Conservation (phyloP, 2,797 vertebrate species). For the Falco concolor region DNA sequence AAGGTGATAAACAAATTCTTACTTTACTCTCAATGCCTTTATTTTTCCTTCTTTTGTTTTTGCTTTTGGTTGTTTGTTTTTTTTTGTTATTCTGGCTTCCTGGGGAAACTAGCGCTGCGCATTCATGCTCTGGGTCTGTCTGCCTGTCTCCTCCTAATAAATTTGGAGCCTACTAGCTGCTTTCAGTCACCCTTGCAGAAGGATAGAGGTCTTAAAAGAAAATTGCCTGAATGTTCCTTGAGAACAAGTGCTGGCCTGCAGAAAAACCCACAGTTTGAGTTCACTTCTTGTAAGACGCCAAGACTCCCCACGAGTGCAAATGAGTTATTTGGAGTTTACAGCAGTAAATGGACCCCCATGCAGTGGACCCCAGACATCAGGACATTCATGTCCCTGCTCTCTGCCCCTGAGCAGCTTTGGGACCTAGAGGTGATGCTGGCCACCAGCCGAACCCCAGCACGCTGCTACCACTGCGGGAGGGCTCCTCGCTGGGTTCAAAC, state of each 20-base stretch:
- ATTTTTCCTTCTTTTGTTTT: too few relatives aligned
- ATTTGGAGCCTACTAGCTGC: background rate
- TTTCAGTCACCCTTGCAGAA: background rate
- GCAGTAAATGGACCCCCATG: background rate
- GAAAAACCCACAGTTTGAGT: background rate
- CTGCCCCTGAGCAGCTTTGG: background rate
- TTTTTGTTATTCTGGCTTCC: background rate
- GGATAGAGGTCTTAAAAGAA: background rate
- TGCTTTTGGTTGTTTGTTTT: background rate
- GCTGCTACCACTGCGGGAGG: fast-evolving
- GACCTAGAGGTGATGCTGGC: background rate
- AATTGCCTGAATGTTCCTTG: background rate
- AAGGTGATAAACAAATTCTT: background rate
- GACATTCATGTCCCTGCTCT: fast-evolving
- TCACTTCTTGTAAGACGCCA: background rate
- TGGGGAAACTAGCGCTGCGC: background rate
- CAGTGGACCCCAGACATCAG: background rate
- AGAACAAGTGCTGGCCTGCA: background rate
- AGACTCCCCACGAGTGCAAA: background rate
- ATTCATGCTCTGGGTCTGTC: background rate
- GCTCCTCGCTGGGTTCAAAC: background rate
- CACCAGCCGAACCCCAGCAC: background rate
- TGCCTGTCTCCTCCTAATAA: background rate
- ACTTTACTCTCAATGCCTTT: background rate
- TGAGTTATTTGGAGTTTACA: background rate